Evolutionary conservation across 2,797 vertebrate genomes (phyloP).

Genomic region (Hemibagrus guttatus): DNA sequence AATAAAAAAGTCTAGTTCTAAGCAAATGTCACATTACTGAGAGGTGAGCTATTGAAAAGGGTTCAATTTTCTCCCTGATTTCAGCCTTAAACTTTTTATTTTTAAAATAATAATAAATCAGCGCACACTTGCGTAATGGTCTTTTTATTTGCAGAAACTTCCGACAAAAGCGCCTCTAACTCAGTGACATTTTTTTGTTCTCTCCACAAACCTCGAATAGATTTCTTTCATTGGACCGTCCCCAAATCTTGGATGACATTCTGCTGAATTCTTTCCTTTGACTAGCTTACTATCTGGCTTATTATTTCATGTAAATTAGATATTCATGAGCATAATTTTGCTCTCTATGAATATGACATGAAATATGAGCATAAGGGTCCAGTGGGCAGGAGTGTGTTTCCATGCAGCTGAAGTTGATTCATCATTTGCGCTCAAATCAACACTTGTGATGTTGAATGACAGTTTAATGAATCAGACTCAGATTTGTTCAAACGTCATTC

Average conservation of each 20-base stretch:
- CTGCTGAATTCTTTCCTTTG: background rate
- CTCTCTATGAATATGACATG: background rate
- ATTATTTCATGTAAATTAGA: background rate
- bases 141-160: background rate
- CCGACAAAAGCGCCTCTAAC: background rate
- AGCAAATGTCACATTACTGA: background rate
- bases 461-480: background rate
- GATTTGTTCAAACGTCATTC: conserved; percentile 7
- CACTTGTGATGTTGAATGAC: background rate
- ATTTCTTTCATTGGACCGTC: background rate
- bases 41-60: background rate
- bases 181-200: background rate
- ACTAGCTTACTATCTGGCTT: background rate
- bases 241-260: background rate
- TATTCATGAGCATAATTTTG: background rate
- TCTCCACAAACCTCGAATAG: background rate
- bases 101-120: background rate
- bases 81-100: background rate
- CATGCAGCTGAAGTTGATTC: conserved; percentile 5
- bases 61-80: background rate
- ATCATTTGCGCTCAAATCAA: background rate
- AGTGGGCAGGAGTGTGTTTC: background rate
- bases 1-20: background rate
- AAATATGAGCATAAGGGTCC: background rate
- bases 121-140: background rate